Conservation (phyloP, 2,888 invertebrate genomes). For the Dichetophora obliterata region DNA sequence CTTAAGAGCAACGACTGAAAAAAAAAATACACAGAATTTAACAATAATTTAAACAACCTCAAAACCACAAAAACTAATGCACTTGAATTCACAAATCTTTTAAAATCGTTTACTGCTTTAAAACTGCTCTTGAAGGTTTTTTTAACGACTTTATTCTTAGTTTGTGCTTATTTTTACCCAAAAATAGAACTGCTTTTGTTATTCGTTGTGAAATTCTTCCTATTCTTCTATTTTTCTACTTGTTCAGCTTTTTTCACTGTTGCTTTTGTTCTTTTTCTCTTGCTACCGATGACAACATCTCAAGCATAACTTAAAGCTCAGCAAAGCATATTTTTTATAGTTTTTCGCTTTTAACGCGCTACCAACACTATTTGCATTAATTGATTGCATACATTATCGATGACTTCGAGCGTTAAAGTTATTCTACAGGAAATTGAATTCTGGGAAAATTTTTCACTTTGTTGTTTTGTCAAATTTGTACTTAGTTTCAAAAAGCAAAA, state of each 20-base stretch:
- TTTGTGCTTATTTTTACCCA: neutral
- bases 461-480: too few species aligned
- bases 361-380: neutral
- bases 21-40: neutral
- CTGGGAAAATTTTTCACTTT: too few species aligned
- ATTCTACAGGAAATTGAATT: too few species aligned
- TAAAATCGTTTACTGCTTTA: neutral
- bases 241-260: neutral
- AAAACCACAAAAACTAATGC: neutral
- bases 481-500: too few species aligned
- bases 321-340: neutral
- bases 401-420: neutral
- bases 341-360: neutral
- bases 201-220: neutral
- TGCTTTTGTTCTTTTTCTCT: neutral
- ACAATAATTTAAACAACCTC: neutral
- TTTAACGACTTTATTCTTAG: neutral
- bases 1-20: neutral
- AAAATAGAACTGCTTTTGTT: neutral
- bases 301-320: constrained; percentile 1
- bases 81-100: constrained; percentile 17
- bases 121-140: too few species aligned
- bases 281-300: constrained; percentile 11
- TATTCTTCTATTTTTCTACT: neutral
- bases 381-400: neutral